phyloP scores from a whole-genome alignment of 2,888 invertebrate genomes.

The Gastrophysa polygoni region DNA sequence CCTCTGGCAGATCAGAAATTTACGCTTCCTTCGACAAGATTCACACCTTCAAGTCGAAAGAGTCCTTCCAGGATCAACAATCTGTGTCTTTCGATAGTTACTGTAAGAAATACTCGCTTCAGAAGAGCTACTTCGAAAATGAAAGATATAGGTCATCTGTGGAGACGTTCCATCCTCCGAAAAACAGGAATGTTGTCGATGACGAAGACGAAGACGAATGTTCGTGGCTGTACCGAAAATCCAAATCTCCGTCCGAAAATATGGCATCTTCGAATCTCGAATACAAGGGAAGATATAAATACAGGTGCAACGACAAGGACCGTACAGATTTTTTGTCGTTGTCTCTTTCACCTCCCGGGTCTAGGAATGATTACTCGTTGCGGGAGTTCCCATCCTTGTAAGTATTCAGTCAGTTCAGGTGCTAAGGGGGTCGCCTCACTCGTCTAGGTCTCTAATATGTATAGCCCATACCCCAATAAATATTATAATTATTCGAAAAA shows the following conservation, averaged over 20 bases:
- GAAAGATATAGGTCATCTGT: constrained; percentile 34
- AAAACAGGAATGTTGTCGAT: constrained; percentile 16
- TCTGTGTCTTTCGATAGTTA: constrained; percentile 44
- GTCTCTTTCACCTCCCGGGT: constrained; percentile 50
- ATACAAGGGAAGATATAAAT: constrained; percentile 25
- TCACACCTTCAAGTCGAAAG: constrained; percentile 41
- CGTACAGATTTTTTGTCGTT: constrained; percentile 53
- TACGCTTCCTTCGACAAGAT: constrained; percentile 46
- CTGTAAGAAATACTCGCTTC: constrained; percentile 35
- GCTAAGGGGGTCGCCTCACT: no score
- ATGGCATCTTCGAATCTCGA: constrained; percentile 30
- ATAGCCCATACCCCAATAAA: no score
- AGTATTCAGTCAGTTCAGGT: constrained; percentile 30
- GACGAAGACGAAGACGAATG: constrained; percentile 30
- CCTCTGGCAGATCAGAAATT: constrained; percentile 29
- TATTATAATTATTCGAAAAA: no score
- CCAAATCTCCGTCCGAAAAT: constrained; percentile 43
- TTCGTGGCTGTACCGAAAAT: constrained; percentile 38
- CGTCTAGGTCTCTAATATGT: no score
- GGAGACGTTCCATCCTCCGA: constrained; percentile 36
- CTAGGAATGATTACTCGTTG: constrained; percentile 44
- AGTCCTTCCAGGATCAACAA: constrained; percentile 39
- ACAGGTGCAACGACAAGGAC: constrained; percentile 33
- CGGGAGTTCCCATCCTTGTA: constrained; percentile 47
- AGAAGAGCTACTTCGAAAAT: constrained; percentile 36